Conservation (phyloP, 1,140 invertebrate genomes). For the Neodiprion pinetum region DNA sequence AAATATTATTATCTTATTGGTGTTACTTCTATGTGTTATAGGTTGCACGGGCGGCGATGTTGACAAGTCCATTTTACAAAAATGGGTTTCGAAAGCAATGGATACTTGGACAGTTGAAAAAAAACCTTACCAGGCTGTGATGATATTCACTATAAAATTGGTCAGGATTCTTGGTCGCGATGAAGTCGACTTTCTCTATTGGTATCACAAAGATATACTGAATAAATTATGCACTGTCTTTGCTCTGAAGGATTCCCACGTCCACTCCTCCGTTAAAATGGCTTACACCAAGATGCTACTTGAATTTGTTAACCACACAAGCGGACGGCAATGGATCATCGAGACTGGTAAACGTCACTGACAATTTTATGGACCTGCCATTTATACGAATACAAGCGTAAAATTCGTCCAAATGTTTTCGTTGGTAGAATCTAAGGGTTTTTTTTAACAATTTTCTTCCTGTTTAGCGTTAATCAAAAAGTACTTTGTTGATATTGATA, state of each 20-base stretch:
- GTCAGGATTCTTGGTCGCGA: conserved; percentile 54
- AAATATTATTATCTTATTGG: background rate
- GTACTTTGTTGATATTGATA: too few species aligned
- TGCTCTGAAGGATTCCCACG: conserved; percentile 44
- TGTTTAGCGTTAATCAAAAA: too few species aligned
- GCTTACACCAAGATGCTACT: conserved; percentile 66
- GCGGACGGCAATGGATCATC: conserved; percentile 66
- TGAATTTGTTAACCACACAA: conserved; percentile 61
- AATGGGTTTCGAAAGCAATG: conserved; percentile 48
- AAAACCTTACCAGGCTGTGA: conserved; percentile 53
- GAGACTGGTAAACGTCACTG: conserved; percentile 45
- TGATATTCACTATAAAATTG: conserved; percentile 59
- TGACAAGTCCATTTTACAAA: conserved; percentile 37
- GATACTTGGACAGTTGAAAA: conserved; percentile 41
- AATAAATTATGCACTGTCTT: conserved; percentile 49
- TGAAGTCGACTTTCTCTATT: conserved; percentile 52
- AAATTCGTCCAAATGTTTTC: too few species aligned
- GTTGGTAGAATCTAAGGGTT: too few species aligned
- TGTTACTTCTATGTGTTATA: conserved; percentile 16
- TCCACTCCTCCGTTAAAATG: conserved; percentile 65
- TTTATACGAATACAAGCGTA: background rate
- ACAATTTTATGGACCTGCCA: conserved; percentile 13
- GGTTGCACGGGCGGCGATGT: conserved; percentile 32
- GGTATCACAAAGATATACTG: conserved; percentile 51
- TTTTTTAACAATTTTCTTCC: too few species aligned